Conservation (phyloP, 2,113 vertebrate species). For the Coracopsis vasa region DNA sequence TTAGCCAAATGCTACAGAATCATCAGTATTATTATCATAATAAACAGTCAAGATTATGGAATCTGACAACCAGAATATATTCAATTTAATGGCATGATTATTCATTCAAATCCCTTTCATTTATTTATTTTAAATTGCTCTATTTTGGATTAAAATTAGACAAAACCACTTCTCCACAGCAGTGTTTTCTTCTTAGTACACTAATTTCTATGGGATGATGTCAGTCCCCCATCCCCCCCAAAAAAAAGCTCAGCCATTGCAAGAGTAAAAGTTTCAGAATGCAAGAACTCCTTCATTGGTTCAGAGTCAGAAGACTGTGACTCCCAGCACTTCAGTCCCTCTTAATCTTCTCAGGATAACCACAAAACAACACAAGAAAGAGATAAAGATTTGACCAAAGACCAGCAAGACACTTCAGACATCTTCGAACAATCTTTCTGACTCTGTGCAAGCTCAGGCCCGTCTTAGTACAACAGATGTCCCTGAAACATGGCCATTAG, state of each 20-base stretch:
- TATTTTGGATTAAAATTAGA: neutral
- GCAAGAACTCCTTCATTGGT: neutral
- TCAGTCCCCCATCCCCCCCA: neutral
- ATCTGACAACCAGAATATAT: neutral
- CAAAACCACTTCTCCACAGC: neutral
- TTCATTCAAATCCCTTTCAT: neutral
- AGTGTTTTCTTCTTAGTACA: neutral
- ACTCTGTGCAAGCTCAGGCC: neutral
- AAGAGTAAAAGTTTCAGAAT: neutral
- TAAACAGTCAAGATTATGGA: neutral
- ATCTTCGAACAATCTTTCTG: neutral
- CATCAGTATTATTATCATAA: neutral
- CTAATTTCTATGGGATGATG: neutral
- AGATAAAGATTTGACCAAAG: neutral
- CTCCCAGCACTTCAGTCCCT: neutral
- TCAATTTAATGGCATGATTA: neutral
- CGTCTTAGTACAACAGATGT: neutral
- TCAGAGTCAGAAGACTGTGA: neutral
- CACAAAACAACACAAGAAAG: neutral
- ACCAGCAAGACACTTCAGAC: neutral
- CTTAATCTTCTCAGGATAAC: neutral
- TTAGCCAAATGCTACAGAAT: neutral
- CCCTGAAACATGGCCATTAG: neutral
- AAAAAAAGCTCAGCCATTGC: neutral
- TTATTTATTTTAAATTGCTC: neutral